Percentiles rank a stretch among this genome's conserved stretches.
phyloP scores from a whole-genome alignment of 2,797 vertebrate species.

The Eurystomus glaucurus region DNA sequence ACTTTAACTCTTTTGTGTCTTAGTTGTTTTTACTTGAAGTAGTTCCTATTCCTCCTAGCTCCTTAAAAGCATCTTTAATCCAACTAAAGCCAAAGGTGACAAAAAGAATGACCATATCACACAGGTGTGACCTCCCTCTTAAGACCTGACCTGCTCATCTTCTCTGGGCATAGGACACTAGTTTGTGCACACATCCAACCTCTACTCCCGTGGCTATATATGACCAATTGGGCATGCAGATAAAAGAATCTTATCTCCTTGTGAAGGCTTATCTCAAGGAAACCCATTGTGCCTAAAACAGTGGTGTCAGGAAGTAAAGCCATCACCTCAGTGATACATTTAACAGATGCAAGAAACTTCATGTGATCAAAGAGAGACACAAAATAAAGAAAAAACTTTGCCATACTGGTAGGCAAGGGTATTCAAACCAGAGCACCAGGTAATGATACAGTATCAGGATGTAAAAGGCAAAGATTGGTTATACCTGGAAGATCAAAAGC shows the following conservation, averaged over 20 bases:
- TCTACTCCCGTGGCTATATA: background rate
- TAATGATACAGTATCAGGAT: background rate
- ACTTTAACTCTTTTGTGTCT: background rate
- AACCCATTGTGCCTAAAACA: background rate
- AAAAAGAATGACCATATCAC: background rate
- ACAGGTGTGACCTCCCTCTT: background rate
- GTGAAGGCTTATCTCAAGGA: background rate
- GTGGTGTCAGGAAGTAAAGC: background rate
- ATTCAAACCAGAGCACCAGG: background rate
- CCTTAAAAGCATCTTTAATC: background rate
- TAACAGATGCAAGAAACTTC: background rate
- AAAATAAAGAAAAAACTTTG: background rate
- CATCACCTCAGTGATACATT: background rate
- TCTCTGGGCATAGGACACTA: background rate
- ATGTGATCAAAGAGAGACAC: background rate
- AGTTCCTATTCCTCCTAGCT: background rate
- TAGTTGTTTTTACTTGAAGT: background rate
- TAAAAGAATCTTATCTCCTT: rapidly evolving
- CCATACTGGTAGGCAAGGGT: background rate
- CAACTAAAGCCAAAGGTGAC: background rate
- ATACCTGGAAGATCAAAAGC: background rate
- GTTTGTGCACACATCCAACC: background rate
- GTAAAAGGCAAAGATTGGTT: background rate
- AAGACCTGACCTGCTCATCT: background rate
- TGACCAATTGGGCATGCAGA: rapidly evolving